These are phyloP conservation scores for Mamestra brassicae DNA, from an alignment of 2,888 invertebrate species.

Conservation along the genomic window DNA sequence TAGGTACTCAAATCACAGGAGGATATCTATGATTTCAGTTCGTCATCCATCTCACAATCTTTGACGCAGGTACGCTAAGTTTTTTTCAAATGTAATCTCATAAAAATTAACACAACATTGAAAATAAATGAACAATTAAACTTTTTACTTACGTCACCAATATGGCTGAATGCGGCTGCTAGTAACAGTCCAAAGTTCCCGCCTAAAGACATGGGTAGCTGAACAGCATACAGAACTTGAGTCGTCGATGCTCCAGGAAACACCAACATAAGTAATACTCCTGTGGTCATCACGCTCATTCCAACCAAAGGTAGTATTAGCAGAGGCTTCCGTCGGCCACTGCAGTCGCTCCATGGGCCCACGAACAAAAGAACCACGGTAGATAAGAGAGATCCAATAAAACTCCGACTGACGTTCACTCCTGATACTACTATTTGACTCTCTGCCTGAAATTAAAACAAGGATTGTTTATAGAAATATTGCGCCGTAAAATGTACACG, in stretches of 20 bases:
- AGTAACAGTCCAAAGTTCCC: conserved; percentile 93
- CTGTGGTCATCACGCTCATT: conserved; percentile 88
- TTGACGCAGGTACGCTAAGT: not conserved
- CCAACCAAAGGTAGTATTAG: conserved; percentile 90
- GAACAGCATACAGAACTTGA: conserved; percentile 85
- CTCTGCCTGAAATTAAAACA: conserved; percentile 78
- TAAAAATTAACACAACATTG: not conserved
- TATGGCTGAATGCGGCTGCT: conserved; percentile 94
- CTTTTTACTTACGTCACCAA: conserved; percentile 93
- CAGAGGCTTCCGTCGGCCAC: conserved; percentile 90
- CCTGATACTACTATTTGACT: conserved; percentile 92
- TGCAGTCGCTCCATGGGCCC: conserved; percentile 92
- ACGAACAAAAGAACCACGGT: conserved; percentile 91
- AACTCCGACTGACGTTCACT: conserved; percentile 92
- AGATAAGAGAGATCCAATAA: conserved; percentile 90
- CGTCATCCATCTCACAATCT: not conserved
- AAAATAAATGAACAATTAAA: not conserved
- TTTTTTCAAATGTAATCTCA: not conserved
- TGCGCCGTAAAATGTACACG: not conserved
- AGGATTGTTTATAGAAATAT: not conserved
- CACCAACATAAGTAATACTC: conserved; percentile 83
- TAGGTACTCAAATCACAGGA: not conserved
- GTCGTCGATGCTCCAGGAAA: conserved; percentile 85
- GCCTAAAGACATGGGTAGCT: conserved; percentile 93
- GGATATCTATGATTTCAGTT: not conserved